A percentile compares a stretch with the other conserved stretches of the same genome.
Conservation (phyloP, 53 echinoderm and acorn worm species). For the Holothuria leucospilota region DNA sequence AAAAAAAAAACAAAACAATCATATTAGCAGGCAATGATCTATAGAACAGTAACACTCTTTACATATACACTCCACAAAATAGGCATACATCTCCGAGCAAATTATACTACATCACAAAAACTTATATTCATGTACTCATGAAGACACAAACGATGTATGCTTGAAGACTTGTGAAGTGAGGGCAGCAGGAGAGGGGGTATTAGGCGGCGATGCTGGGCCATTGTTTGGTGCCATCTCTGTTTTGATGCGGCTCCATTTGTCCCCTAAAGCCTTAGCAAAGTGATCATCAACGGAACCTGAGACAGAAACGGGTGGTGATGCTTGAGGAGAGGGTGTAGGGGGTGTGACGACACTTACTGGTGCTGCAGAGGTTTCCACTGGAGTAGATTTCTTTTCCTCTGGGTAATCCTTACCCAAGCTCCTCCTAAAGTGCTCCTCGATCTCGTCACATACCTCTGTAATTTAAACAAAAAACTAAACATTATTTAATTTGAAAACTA, state of each 20-base stretch:
- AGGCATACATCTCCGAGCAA: neutral
- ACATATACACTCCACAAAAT: neutral
- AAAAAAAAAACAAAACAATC: too few relatives aligned
- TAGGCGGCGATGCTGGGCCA: slow-evolving; percentile 53
- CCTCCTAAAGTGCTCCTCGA: slow-evolving; percentile 96
- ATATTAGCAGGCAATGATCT: too few relatives aligned
- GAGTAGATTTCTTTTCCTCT: slow-evolving; percentile 59
- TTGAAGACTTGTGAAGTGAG: slow-evolving; percentile 63
- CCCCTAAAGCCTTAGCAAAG: slow-evolving; percentile 97
- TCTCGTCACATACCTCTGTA: slow-evolving; percentile 86
- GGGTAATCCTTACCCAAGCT: slow-evolving; percentile 93
- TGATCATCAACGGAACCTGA: slow-evolving; percentile 99
- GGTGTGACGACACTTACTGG: slow-evolving; percentile 32
- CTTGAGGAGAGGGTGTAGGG: slow-evolving; percentile 19
- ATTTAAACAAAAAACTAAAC: neutral
- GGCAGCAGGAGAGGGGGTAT: slow-evolving; percentile 50
- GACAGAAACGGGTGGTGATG: slow-evolving; percentile 62
- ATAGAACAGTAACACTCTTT: too few relatives aligned
- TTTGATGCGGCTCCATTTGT: slow-evolving; percentile 95
- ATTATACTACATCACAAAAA: neutral
- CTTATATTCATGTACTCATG: neutral
- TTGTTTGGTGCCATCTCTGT: slow-evolving; percentile 64
- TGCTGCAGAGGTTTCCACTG: slow-evolving; percentile 52
- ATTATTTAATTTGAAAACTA: too few relatives aligned
- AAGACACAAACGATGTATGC: slow-evolving; percentile 67